Evolutionary conservation across 2,797 vertebrate genomes (phyloP), one percentile per base, ranked within the genome.

Genomic region (Eulemur coronatus): DNA sequence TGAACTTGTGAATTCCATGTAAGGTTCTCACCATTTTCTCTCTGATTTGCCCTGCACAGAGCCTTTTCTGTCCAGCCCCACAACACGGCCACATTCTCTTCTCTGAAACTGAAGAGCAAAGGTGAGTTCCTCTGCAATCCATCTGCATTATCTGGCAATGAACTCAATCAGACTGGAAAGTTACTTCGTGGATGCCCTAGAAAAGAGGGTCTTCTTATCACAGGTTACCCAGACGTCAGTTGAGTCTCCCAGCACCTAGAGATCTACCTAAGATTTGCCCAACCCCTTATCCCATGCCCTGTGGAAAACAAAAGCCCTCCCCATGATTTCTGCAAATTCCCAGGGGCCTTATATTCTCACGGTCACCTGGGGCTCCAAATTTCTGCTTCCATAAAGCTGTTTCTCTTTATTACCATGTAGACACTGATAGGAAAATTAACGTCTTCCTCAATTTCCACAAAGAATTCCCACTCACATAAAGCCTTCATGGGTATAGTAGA

Each of bases 1-100:
- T 35, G 78, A 72, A 52, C 52, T 41, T 48, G 22, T 28, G 30
- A 70, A 38, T 46, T 55, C 63, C 35, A n/a, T 7, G 38, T 5
- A 5, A 89, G 33, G 8, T 35, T 89, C 86, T 97, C 80, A 97
- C 76, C 50, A 9, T 46, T 41, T 0, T 80, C 38, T 95, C 41
- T 94, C 61, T 79, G 41, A 73, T 90, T 81, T 95, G 7, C 33
- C 86, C 69, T 78, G 69, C 59, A 96, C 91, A 98, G 98, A 48
- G 78, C 72, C 81, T 91, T 86, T 43, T 1, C 28, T 24, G 26
- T 76, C 2, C 0, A 82, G 22, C 0, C 4, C 15, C 11, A 95
- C 7, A 10, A 4, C 4, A 11, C 1, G 1, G 65, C 89, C 57
- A 4, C 7, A 13, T 5, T 69, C 43, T 80, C 81, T 72, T 63